Conservation (phyloP, 2,888 invertebrate genomes). For the Standfussiana lucernea region DNA sequence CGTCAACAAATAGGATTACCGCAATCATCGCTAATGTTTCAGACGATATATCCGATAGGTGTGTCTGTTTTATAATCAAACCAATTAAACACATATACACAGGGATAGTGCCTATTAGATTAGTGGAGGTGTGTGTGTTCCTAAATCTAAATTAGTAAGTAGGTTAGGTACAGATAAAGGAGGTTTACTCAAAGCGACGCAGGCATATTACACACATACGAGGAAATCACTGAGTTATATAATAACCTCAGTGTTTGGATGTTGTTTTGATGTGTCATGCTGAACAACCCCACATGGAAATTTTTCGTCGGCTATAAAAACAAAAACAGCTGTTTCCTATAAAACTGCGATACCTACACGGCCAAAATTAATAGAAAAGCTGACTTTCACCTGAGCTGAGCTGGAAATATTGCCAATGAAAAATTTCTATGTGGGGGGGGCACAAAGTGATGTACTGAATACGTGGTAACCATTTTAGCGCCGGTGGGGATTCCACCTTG, state of each 20-base stretch:
- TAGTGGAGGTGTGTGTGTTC: conserved; percentile 5
- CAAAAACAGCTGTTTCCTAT: too few relatives aligned
- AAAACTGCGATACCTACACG: too few relatives aligned
- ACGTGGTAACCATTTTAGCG: too few relatives aligned
- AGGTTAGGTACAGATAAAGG: not conserved
- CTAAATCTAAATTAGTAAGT: not conserved
- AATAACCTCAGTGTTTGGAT: not conserved
- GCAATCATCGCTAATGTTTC: conserved; percentile 3
- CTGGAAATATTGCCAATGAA: too few relatives aligned
- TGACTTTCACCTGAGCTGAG: too few relatives aligned
- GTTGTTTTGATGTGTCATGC: too few relatives aligned
- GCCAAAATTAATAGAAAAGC: too few relatives aligned
- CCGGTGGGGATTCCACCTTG: too few relatives aligned
- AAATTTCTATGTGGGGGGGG: too few relatives aligned
- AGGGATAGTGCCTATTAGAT: conserved; percentile 13
- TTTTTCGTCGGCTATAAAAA: too few relatives aligned
- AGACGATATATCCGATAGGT: not conserved
- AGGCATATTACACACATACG: not conserved
- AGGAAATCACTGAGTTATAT: conserved; percentile 6
- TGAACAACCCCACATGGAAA: too few relatives aligned
- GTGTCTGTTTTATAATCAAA: not conserved
- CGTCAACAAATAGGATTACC: conserved; percentile 39
- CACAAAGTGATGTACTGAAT: too few relatives aligned
- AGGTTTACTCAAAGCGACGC: not conserved
- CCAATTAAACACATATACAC: not conserved